These are phyloP conservation scores for Chrysolophus pictus DNA, from an alignment of 2,797 vertebrate genomes.

Conservation along the genomic window DNA sequence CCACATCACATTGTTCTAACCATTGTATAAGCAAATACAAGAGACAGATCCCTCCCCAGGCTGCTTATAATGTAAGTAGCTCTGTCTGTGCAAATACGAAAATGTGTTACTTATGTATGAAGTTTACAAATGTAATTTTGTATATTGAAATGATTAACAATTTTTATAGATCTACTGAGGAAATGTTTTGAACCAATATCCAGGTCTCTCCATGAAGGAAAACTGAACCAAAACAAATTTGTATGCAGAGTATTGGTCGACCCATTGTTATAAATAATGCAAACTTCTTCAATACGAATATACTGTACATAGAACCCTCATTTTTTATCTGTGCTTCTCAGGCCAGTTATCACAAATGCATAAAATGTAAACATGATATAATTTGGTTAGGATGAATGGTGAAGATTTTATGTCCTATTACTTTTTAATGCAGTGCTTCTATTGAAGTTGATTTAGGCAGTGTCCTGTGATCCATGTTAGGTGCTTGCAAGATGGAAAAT, in stretches of 20 bases:
- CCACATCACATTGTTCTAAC: not conserved
- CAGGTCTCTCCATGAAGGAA: slow-evolving; percentile 12
- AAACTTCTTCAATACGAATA: slow-evolving; percentile 70
- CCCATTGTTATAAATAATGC: slow-evolving; percentile 76
- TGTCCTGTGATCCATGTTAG: not conserved
- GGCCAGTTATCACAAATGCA: slow-evolving; percentile 73
- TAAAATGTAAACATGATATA: slow-evolving; percentile 66
- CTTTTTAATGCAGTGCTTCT: slow-evolving; percentile 22
- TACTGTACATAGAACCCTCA: slow-evolving; percentile 71
- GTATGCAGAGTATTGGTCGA: slow-evolving; percentile 60
- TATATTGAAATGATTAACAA: slow-evolving; percentile 41
- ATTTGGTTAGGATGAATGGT: slow-evolving; percentile 39
- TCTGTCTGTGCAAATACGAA: not conserved
- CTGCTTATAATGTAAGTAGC: not conserved
- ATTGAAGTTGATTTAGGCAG: slow-evolving; percentile 21
- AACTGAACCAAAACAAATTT: slow-evolving; percentile 70
- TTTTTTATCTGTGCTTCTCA: slow-evolving; percentile 69
- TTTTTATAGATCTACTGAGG: slow-evolving; percentile 23
- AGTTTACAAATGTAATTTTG: slow-evolving; percentile 7
- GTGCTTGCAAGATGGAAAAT: slow-evolving; percentile 3
- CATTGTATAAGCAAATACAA: not conserved
- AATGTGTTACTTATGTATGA: not conserved
- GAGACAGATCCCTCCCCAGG: not conserved
- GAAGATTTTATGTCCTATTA: slow-evolving; percentile 21
- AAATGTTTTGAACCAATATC: slow-evolving; percentile 50